Conservation (phyloP, 1,140 invertebrate species). For the Sitobion miscanthi region DNA sequence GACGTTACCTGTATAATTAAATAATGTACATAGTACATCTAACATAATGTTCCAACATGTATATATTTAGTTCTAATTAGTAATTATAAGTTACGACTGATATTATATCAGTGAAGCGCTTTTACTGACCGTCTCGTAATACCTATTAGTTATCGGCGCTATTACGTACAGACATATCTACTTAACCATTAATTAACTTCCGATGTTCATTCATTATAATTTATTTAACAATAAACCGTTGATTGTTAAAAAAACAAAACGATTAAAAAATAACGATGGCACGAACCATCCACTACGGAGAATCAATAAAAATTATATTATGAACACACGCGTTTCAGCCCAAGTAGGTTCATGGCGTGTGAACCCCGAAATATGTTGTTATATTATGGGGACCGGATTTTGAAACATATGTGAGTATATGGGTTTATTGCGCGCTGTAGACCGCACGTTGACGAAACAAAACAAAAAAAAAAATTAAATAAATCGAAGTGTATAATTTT, state of each 20-base stretch:
- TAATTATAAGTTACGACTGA: background rate
- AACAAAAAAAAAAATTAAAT: background rate
- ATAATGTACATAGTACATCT: background rate
- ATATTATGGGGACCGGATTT: background rate
- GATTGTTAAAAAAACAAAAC: background rate
- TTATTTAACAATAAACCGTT: background rate
- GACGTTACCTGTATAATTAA: background rate
- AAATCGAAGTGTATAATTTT: background rate
- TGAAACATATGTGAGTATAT: conserved; percentile 7
- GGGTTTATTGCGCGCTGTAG: background rate
- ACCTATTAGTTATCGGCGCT: background rate
- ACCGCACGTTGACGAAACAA: background rate
- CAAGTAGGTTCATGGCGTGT: conserved; percentile 22
- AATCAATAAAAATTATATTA: background rate
- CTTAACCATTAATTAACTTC: background rate
- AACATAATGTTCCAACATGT: background rate
- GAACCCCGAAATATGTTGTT: background rate
- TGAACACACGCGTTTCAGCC: background rate
- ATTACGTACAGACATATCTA: background rate
- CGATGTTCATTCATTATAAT: background rate
- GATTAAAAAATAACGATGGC: background rate
- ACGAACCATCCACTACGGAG: background rate
- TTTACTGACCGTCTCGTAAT: background rate
- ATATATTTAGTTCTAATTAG: background rate
- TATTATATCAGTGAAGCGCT: background rate